Conservation (phyloP, 1,140 invertebrate genomes). For the Zaprionus ornatus region DNA sequence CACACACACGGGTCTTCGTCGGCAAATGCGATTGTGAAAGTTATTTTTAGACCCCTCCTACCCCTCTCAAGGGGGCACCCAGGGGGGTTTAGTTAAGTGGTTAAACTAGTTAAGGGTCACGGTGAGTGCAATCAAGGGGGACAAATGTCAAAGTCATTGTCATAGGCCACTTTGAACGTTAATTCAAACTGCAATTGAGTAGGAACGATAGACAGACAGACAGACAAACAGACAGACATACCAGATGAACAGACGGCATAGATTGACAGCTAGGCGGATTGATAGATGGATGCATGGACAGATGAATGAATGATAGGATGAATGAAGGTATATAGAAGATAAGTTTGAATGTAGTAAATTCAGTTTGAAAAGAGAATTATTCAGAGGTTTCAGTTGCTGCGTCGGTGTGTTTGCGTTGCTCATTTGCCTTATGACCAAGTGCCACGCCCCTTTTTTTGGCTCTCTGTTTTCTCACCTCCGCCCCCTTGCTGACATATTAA, state of each 20-base stretch:
- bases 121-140: neutral
- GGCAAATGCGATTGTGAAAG: neutral
- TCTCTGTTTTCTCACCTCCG: conserved; percentile 26
- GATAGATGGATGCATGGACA: neutral
- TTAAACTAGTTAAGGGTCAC: neutral
- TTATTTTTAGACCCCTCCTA: neutral
- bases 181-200: neutral
- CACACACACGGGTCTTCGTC: neutral
- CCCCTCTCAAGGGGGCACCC: neutral
- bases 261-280: neutral
- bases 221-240: neutral
- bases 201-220: neutral
- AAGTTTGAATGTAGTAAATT: neutral
- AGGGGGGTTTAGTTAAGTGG: neutral
- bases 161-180: conserved; percentile 1
- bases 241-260: neutral
- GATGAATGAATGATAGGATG: neutral
- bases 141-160: conserved; percentile 23
- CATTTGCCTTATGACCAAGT: conserved; percentile 36
- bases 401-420: conserved; percentile 8
- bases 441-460: conserved; percentile 40
- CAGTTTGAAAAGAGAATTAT: neutral
- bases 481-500: neutral
- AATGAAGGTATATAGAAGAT: neutral
- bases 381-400: conserved; percentile 1